Evolutionary conservation across 2,113 vertebrate genomes (phyloP).

Genomic region (Drymodes brunneopygia): DNA sequence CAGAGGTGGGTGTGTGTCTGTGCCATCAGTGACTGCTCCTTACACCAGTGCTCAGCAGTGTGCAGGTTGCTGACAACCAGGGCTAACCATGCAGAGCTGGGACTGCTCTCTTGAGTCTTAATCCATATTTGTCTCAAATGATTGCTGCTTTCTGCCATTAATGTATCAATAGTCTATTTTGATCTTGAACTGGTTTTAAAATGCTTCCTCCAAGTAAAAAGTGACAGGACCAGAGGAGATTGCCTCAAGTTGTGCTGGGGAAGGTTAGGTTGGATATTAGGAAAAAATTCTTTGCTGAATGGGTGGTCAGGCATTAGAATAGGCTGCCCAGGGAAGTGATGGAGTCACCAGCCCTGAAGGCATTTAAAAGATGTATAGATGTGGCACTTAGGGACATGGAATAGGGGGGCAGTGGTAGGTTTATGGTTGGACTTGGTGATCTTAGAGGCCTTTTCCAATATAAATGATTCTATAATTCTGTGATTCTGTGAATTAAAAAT

Average conservation of each 20-base stretch:
- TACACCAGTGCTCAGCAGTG: no score
- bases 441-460: neutral
- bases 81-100: neutral
- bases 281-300: neutral
- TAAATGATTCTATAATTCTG: neutral
- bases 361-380: neutral
- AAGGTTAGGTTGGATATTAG: neutral
- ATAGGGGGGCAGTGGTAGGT: neutral
- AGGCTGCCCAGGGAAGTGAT: neutral
- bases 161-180: neutral
- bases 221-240: fast-evolving
- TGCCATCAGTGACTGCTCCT: neutral
- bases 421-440: neutral
- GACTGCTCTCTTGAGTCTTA: neutral
- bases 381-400: neutral
- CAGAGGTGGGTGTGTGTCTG: neutral
- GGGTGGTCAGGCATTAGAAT: neutral
- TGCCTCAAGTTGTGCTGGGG: neutral
- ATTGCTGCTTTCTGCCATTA: neutral
- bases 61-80: neutral
- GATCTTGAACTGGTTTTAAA: neutral
- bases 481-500: neutral
- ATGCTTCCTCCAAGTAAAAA: neutral
- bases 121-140: neutral
- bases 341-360: neutral